phyloP scores from a whole-genome alignment of 2,113 vertebrate species.

The Melanerpes formicivorus region DNA sequence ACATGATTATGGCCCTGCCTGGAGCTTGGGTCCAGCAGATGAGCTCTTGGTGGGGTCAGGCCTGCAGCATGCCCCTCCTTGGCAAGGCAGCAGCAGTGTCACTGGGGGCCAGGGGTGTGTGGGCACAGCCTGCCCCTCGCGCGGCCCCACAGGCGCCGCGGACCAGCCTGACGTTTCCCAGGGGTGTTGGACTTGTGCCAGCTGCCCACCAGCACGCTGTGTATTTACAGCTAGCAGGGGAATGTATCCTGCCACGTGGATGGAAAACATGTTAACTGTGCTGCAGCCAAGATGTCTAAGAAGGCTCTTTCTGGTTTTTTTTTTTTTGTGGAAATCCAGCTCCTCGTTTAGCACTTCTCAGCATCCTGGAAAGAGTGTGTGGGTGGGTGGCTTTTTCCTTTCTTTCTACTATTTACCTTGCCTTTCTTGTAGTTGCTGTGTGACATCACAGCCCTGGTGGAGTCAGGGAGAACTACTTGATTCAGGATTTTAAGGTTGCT shows the following conservation, averaged over 20 bases:
- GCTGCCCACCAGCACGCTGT: constrained; percentile 16
- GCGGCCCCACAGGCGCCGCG: accelerated
- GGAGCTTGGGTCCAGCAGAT: background rate
- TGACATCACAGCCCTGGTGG: background rate
- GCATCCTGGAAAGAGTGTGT: constrained; percentile 20
- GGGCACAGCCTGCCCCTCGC: background rate
- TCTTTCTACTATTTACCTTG: constrained; percentile 43
- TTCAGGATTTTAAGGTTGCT: background rate
- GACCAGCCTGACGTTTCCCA: background rate
- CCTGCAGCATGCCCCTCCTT: background rate
- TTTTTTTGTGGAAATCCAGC: constrained; percentile 15
- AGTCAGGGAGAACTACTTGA: background rate
- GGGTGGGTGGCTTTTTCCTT: background rate
- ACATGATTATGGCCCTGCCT: accelerated
- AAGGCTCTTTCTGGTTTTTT: background rate
- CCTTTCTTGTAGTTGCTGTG: background rate
- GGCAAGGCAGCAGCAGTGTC: background rate
- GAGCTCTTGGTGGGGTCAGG: background rate
- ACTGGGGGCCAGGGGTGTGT: background rate
- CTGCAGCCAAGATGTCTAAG: constrained; percentile 44
- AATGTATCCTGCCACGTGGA: constrained; percentile 11
- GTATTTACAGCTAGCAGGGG: constrained; percentile 18
- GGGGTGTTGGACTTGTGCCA: background rate
- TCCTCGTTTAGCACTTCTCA: constrained; percentile 21
- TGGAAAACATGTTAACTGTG: constrained; percentile 33